These are phyloP conservation scores for Acleris holmiana DNA, from an alignment of 2,888 invertebrate genomes.

Conservation along the genomic window DNA sequence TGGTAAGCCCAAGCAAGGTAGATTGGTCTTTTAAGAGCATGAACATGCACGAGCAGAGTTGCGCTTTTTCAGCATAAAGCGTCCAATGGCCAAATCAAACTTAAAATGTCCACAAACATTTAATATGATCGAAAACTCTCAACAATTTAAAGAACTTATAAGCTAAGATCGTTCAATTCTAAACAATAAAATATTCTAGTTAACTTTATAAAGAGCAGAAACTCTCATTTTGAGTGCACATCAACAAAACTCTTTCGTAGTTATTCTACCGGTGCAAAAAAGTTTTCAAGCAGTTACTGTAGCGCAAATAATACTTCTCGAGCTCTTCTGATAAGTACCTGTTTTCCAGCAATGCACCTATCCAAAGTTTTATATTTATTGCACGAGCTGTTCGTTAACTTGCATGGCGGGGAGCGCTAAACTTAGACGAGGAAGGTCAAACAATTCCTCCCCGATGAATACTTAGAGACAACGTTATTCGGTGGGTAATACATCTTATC, in stretches of 20 bases:
- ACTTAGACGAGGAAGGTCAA: conserved; percentile 33
- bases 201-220: background rate
- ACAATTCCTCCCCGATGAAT: conserved; percentile 67
- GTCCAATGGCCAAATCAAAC: too few relatives aligned
- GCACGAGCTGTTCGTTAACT: conserved; percentile 26
- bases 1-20: too few relatives aligned
- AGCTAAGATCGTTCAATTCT: too few relatives aligned
- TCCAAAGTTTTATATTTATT: conserved; percentile 32
- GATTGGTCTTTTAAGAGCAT: too few relatives aligned
- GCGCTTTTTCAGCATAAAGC: too few relatives aligned
- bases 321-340: conserved; percentile 27
- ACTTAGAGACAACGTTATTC: conserved; percentile 72
- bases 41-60: too few relatives aligned
- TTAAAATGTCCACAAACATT: too few relatives aligned
- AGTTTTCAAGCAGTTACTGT: conserved; percentile 19
- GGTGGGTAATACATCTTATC: conserved; percentile 80
- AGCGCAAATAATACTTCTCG: conserved; percentile 24
- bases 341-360: conserved; percentile 32
- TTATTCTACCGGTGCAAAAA: conserved; percentile 6
- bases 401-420: conserved; percentile 29
- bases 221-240: too few relatives aligned
- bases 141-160: too few relatives aligned
- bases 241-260: background rate
- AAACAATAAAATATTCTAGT: background rate
- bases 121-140: too few relatives aligned